Conservation (phyloP, 2,888 invertebrate genomes). For the Amitus sp. region DNA sequence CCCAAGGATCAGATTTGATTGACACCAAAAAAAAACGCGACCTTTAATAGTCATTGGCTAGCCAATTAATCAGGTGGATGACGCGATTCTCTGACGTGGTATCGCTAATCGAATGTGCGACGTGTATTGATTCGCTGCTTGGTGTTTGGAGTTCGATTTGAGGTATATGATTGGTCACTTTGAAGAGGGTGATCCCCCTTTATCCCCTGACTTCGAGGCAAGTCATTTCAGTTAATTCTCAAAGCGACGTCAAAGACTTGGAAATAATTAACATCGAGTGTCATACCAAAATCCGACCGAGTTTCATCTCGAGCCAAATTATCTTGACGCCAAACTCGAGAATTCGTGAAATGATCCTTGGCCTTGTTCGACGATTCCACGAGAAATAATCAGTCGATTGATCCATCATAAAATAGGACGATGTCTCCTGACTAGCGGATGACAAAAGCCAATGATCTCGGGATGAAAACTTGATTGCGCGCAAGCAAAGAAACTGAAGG, state of each 20-base stretch:
- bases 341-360: too few relatives aligned
- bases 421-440: too few relatives aligned
- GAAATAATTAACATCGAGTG: too few relatives aligned
- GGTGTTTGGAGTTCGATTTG: slow-evolving; percentile 6
- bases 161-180: slow-evolving; percentile 11
- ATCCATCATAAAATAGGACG: too few relatives aligned
- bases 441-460: too few relatives aligned
- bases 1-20: slow-evolving; percentile 42
- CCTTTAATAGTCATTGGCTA: slow-evolving; percentile 55
- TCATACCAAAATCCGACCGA: too few relatives aligned
- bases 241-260: background rate
- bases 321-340: too few relatives aligned
- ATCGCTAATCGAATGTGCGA: slow-evolving; percentile 4
- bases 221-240: slow-evolving; percentile 2
- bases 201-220: slow-evolving; percentile 1
- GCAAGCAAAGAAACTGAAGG: too few relatives aligned
- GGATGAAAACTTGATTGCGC: too few relatives aligned
- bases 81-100: slow-evolving; percentile 54
- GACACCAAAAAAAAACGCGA: slow-evolving; percentile 35
- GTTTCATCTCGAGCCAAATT: too few relatives aligned
- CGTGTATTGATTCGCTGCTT: background rate
- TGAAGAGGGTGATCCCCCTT: slow-evolving; percentile 4
- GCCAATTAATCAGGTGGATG: slow-evolving; percentile 55
- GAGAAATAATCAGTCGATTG: too few relatives aligned
- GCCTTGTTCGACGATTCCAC: too few relatives aligned